Percentiles rank a stretch among this genome's conserved stretches.
These are phyloP conservation scores for Mixornis gularis DNA, from an alignment of 2,113 vertebrate genomes.

Conservation along the genomic window DNA sequence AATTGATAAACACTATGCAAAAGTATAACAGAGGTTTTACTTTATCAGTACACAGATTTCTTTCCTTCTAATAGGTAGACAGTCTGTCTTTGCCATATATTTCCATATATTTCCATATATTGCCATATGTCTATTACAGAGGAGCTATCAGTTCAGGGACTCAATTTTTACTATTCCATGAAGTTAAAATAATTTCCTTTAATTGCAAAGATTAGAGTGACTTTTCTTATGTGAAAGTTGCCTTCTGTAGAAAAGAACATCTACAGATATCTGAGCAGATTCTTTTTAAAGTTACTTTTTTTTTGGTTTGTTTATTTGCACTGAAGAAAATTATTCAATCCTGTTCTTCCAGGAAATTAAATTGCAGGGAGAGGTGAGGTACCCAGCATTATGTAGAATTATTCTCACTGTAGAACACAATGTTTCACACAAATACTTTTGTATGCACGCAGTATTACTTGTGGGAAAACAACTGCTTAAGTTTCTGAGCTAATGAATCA, in stretches of 20 bases:
- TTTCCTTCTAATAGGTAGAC: not conserved
- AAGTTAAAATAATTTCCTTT: constrained; percentile 16
- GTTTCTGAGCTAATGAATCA: constrained; percentile 22
- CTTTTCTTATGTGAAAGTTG: not conserved
- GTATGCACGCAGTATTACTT: not conserved
- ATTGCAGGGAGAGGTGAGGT: not conserved
- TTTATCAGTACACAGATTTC: not conserved
- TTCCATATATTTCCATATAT: no score
- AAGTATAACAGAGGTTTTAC: not conserved
- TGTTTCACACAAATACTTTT: not conserved
- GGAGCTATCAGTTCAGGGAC: not conserved
- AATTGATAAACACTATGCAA: not conserved
- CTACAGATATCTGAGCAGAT: not conserved
- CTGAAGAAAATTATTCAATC: not conserved
- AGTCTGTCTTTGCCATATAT: not conserved
- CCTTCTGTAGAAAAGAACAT: not conserved
- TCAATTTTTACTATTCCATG: not conserved
- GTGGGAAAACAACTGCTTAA: not conserved
- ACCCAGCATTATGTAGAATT: not conserved
- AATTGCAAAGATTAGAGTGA: not conserved
- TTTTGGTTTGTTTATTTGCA: not conserved
- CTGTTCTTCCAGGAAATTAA: not conserved
- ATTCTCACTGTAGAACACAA: not conserved
- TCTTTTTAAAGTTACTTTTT: not conserved
- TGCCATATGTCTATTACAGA: not conserved